These are phyloP conservation scores for Eumerus sabulonum DNA, from an alignment of 2,888 invertebrate species.

Conservation along the genomic window DNA sequence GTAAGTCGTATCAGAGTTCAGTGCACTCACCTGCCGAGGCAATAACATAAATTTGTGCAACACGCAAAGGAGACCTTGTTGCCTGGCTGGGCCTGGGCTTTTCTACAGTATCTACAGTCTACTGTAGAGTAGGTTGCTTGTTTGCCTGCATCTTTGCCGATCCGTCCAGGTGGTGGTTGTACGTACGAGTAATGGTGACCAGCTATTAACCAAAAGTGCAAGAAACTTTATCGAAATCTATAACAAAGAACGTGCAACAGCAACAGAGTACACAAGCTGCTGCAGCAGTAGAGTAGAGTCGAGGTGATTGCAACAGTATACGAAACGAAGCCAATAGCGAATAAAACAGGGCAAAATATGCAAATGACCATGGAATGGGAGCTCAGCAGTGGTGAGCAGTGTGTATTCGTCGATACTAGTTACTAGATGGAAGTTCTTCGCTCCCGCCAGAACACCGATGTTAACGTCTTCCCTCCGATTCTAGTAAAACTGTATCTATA, in stretches of 20 bases:
- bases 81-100: slow-evolving; percentile 51
- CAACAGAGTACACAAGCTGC: no score
- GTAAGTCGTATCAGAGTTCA: slow-evolving; percentile 45
- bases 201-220: slow-evolving; percentile 64
- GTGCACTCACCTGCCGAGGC: slow-evolving; percentile 68
- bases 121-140: slow-evolving; percentile 17
- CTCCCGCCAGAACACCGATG: neutral
- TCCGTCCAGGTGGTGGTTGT: slow-evolving; percentile 21
- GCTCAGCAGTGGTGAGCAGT: no score
- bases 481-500: slow-evolving; percentile 31
- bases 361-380: slow-evolving; percentile 67
- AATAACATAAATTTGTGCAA: slow-evolving; percentile 61
- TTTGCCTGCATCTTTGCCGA: neutral
- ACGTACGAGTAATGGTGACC: slow-evolving; percentile 49
- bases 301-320: neutral
- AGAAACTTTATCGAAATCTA: slow-evolving; percentile 68
- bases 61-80: slow-evolving; percentile 68
- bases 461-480: slow-evolving; percentile 34
- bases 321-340: neutral
- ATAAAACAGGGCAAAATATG: slow-evolving; percentile 53
- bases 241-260: slow-evolving; percentile 56
- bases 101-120: slow-evolving; percentile 21
- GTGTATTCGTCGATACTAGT: no score
- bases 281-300: neutral
- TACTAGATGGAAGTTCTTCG: slow-evolving; percentile 37